phyloP scores from a whole-genome alignment of 2,888 invertebrate species.

The Hipparchia sbordonii region DNA sequence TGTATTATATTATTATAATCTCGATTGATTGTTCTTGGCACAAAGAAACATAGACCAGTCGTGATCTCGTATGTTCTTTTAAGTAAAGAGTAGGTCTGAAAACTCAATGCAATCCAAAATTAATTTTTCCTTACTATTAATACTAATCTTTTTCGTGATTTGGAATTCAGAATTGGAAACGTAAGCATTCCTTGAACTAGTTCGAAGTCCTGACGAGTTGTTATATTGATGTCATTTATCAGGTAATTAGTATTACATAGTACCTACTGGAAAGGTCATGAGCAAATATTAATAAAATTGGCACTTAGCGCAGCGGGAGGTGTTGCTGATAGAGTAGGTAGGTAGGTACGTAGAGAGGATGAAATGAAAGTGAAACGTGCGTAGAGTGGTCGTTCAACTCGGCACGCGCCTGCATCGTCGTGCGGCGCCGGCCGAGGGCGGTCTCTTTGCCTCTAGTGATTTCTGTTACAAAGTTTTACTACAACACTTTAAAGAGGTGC shows the following conservation, averaged over 20 bases:
- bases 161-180: background rate
- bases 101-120: too few relatives aligned
- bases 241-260: background rate
- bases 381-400: slow-evolving; percentile 79
- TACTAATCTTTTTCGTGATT: background rate
- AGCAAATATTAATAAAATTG: slow-evolving; percentile 45
- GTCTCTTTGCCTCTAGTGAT: slow-evolving; percentile 43
- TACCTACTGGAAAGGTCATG: slow-evolving; percentile 3
- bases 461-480: background rate
- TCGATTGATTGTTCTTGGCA: background rate
- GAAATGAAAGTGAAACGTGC: slow-evolving; percentile 75
- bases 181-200: background rate
- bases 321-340: slow-evolving; percentile 46
- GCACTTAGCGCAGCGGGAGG: slow-evolving; percentile 52
- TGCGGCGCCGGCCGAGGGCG: slow-evolving; percentile 46
- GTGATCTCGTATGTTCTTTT: too few relatives aligned
- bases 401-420: slow-evolving; percentile 75
- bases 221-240: background rate
- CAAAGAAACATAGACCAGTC: background rate
- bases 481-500: background rate
- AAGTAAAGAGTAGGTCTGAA: too few relatives aligned
- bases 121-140: too few relatives aligned
- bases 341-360: slow-evolving; percentile 34
- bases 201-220: background rate
- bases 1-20: background rate